A percentile compares a stretch with the other conserved stretches of the same genome.
phyloP scores from a whole-genome alignment of 1,140 invertebrate species.

The Calosoma granatense region DNA sequence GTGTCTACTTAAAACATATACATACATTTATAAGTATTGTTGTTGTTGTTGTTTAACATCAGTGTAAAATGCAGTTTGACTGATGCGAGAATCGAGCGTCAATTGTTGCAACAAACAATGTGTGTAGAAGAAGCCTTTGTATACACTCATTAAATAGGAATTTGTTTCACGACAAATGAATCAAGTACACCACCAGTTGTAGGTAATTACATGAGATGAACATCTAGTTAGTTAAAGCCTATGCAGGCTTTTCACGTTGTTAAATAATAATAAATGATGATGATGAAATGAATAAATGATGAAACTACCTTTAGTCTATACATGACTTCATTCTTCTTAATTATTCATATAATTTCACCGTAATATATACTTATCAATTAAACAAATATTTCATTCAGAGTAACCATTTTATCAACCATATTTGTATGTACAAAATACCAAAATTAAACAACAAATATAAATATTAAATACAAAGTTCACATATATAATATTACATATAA shows the following conservation, averaged over 20 bases:
- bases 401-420: too few relatives aligned
- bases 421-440: too few relatives aligned
- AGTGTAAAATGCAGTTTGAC: too few relatives aligned
- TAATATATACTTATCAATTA: too few relatives aligned
- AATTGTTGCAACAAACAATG: constrained; percentile 9
- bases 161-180: constrained; percentile 16
- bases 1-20: too few relatives aligned
- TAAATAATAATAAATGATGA: constrained; percentile 30
- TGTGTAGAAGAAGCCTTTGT: constrained; percentile 3
- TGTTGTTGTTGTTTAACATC: too few relatives aligned
- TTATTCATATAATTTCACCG: constrained; percentile 16
- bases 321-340: constrained; percentile 30
- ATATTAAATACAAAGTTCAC: too few relatives aligned
- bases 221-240: constrained; percentile 14
- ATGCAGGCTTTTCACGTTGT: constrained; percentile 37
- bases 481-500: too few relatives aligned
- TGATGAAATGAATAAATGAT: constrained; percentile 10
- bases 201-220: neutral
- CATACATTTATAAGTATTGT: too few relatives aligned
- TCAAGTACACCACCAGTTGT: constrained; percentile 14
- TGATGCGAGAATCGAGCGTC: neutral
- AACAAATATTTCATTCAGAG: too few relatives aligned
- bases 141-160: constrained; percentile 7
- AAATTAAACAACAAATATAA: too few relatives aligned
- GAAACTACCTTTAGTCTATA: constrained; percentile 21